Evolutionary conservation across 2,797 vertebrate species (phyloP).

Genomic region (Siniperca scherzeri): DNA sequence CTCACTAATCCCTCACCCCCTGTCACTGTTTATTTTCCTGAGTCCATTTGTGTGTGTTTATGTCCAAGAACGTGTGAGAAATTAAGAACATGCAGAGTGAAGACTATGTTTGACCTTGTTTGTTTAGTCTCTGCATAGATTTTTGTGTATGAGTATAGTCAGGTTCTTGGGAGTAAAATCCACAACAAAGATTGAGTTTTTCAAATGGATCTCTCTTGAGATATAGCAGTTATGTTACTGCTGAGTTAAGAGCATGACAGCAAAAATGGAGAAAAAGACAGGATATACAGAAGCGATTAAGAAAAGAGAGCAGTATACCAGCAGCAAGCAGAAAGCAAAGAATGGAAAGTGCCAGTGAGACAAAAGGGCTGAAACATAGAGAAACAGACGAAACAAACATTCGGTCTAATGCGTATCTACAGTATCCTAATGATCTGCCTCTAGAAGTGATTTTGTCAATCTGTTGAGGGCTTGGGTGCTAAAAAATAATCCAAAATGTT

Average conservation of each 20-base stretch:
- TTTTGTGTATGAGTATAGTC: neutral
- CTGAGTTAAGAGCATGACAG: slow-evolving; percentile 1
- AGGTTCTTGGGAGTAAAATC: neutral
- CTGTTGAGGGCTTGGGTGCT: neutral
- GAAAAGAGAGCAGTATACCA: neutral
- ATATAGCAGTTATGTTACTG: neutral
- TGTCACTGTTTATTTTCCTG: slow-evolving; percentile 56
- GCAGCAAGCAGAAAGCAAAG: slow-evolving; percentile 1
- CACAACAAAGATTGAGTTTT: neutral
- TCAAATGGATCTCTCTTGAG: neutral
- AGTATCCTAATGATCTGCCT: slow-evolving; percentile 28
- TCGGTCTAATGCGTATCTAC: slow-evolving; percentile 3
- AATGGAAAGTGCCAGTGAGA: slow-evolving; percentile 13
- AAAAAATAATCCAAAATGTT: slow-evolving; percentile 13
- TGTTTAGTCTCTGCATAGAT: slow-evolving; percentile 1
- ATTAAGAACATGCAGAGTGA: neutral
- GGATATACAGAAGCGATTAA: neutral
- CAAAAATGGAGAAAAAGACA: neutral
- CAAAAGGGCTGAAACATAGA: slow-evolving; percentile 10
- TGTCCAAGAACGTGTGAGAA: slow-evolving; percentile 48
- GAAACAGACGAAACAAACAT: slow-evolving; percentile 28
- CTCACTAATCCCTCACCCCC: slow-evolving; percentile 57
- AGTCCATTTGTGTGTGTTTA: slow-evolving; percentile 28
- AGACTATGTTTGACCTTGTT: slow-evolving; percentile 13
- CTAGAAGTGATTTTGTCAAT: slow-evolving; percentile 2